Evolutionary conservation across 1,140 invertebrate genomes (phyloP), one percentile per base, ranked within the genome.

Genomic region (Leptinotarsa lineolata): DNA sequence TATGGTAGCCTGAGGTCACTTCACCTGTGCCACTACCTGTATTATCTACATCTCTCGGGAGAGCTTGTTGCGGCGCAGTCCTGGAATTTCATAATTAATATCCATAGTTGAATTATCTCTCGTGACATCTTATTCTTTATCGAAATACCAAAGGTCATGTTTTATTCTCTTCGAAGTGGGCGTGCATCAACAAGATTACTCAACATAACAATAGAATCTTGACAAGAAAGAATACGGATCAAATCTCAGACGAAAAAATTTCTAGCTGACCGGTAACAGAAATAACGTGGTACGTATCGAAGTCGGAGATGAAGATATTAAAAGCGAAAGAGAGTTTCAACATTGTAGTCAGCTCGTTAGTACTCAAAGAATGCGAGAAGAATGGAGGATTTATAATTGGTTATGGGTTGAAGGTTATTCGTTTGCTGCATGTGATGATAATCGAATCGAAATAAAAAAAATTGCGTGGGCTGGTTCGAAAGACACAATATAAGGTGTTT

Each of bases 91-190:
- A 39, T 39, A 39, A 39, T 39, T 54, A 54, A 54, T 54, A 54
- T 13, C 48, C 48, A 54, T 54, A 54, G 48, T 13, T 54, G 48
- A 54, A 54, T 54, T 16, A 54, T 54, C 48, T 18, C n/a, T 54
- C 48, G 48, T 16, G 48, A 54, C 15, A 54, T 54, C 15, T 11
- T 39, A 39, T 39, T 39, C 18, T 61, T 61, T 61, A 61, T 61
- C 22, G 60, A 61, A 61, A 61, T 22, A 61, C 18, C 60, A 61
- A 61, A 65, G 63, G 63, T 65, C 63, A 65, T 65, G 63, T 65
- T 65, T 18, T 11, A 65, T 65, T 65, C n/a, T n/a, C 16, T 22
- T 11, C 39, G n/a, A 65, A 65, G 63, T 65, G 39, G 63, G 63
- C 63, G 63, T 65, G 63, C 22, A 22, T n/a, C 16, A 65, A 65